Base-by-base conservation (phyloP, 2,113 vertebrate species). In the Uria lomvia region DNA sequence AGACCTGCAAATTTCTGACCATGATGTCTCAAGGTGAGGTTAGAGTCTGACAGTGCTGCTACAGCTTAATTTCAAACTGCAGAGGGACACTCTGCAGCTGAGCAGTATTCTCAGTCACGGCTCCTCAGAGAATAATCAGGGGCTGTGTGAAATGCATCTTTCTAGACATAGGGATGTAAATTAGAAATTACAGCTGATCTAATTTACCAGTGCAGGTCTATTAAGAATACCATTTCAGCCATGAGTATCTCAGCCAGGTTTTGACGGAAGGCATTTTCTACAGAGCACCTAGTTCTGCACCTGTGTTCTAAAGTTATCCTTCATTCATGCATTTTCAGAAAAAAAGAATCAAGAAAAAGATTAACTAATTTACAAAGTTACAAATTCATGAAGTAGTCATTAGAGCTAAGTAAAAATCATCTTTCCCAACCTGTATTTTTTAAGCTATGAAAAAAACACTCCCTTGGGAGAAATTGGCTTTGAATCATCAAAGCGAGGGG, bases 51-150 rank as follows among this genome's bases (percentile, higher is more conserved):
- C 5, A 14, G 10, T 22, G 29, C 30, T 0, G 0, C 11, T 29
- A 49, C 22, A 58, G 15, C 4, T 65, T 47, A 53, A 19, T 24
- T 82, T 38, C 32, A 67, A 60, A 29, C 10, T 9, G 1, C 22
- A 82, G 27, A 38, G 11, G 43, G 12, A 36, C 8, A 8, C 7
- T 26, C 12, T n/a, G 12, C 12, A 55, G 10, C 21, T 75, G 8
- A 67, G 32, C 11, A 38, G 8, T 43, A 52, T 38, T 34, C 21
- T 80, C 8, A 49, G 19, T 21, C 36, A 65, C 0, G 0, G 2
- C 8, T 76, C 75, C 75, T 65, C 66, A 86, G 29, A 80, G 16
- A 72, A 73, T 60, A 86, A 43, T 21, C 21, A 30, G 3, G 2
- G 27, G 8, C 16, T 60, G 2, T 26, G 55, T 53, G 26, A 80